A percentile compares a stretch with the other conserved stretches of the same genome.
Conservation (phyloP, 2,888 invertebrate genomes). For the Orthosia incerta region DNA sequence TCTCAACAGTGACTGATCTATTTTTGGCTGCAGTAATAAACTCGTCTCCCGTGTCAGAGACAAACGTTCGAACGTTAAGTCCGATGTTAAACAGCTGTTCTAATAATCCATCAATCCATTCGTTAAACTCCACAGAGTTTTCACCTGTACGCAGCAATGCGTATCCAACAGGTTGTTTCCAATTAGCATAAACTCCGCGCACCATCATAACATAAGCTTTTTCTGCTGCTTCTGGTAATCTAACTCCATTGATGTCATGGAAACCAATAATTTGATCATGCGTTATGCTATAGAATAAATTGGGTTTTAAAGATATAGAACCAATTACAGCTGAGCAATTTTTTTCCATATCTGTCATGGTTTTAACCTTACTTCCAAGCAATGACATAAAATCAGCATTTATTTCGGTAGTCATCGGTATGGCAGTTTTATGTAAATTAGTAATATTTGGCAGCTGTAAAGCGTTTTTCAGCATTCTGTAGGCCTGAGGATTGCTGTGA, state of each 20-base stretch:
- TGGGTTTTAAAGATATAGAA: conserved; percentile 56
- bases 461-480: conserved; percentile 53
- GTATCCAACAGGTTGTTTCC: conserved; percentile 62
- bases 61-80: conserved; percentile 58
- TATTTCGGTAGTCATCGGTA: conserved; percentile 55
- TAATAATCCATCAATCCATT: conserved; percentile 67
- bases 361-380: conserved; percentile 43
- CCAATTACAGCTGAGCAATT: conserved; percentile 57
- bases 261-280: conserved; percentile 66
- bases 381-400: conserved; percentile 50
- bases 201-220: conserved; percentile 63
- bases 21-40: conserved; percentile 54
- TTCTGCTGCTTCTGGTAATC: conserved; percentile 57
- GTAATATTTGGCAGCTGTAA: conserved; percentile 51
- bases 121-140: conserved; percentile 38
- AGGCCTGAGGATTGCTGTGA: conserved; percentile 60
- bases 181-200: conserved; percentile 63
- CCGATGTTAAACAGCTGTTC: conserved; percentile 62
- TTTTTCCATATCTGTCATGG: conserved; percentile 60
- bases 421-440: conserved; percentile 24
- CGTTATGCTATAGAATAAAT: conserved; percentile 61
- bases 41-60: conserved; percentile 60
- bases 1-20: conserved; percentile 55
- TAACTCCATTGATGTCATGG: conserved; percentile 63
- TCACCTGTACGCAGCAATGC: conserved; percentile 57